These are phyloP conservation scores for Dexiosoma caninum DNA, from an alignment of 2,888 invertebrate species.

Conservation along the genomic window DNA sequence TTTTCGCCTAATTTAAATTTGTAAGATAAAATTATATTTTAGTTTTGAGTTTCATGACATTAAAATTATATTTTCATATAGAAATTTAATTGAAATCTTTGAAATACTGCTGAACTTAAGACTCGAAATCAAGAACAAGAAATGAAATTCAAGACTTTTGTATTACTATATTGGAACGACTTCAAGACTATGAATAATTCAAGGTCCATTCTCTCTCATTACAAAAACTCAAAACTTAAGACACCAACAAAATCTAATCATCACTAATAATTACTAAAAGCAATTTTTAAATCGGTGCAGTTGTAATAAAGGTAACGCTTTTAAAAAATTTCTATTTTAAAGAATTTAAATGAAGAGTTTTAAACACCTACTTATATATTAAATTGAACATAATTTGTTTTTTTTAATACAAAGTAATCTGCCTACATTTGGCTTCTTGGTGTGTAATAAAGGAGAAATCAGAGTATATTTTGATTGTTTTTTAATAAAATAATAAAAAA, in stretches of 20 bases:
- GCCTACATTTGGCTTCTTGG: too few relatives aligned
- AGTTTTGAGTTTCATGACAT: background rate
- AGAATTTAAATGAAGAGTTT: too few relatives aligned
- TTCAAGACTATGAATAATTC: background rate
- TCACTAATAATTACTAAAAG: background rate
- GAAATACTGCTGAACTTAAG: background rate
- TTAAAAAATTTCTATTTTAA: background rate
- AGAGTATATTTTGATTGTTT: too few relatives aligned
- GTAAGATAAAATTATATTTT: background rate
- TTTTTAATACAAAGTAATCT: too few relatives aligned
- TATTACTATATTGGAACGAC: too few relatives aligned
- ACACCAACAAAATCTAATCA: background rate
- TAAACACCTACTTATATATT: too few relatives aligned
- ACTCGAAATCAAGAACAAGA: background rate
- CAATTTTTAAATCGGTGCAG: background rate
- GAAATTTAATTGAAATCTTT: background rate
- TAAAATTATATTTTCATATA: background rate
- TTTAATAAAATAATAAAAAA: too few relatives aligned
- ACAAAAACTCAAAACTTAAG: background rate
- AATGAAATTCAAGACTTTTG: background rate
- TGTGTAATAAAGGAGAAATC: too few relatives aligned
- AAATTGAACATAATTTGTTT: too few relatives aligned
- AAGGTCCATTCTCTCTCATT: too few relatives aligned
- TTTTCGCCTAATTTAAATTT: constrained; percentile 20
- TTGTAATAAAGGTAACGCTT: background rate